Conservation (phyloP, 2,113 vertebrate genomes). For the Stercorarius parasiticus region DNA sequence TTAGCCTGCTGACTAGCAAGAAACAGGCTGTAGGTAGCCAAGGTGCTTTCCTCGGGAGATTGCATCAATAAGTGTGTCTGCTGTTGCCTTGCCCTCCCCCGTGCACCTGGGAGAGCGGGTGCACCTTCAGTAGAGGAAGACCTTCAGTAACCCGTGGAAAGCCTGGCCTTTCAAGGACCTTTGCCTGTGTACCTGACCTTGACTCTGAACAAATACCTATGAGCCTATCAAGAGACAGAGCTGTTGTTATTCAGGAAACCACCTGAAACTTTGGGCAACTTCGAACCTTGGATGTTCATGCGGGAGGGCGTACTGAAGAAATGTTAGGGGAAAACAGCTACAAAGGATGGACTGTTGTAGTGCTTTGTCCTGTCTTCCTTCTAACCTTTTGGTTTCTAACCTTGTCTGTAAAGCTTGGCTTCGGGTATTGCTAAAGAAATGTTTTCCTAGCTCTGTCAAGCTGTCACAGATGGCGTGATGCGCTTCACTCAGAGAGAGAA, state of each 20-base stretch:
- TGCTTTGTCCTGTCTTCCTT: neutral
- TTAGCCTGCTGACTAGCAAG: neutral
- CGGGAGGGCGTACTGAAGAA: neutral
- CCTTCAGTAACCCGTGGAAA: neutral
- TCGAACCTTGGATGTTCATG: neutral
- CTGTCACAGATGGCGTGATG: neutral
- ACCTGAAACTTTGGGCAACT: neutral
- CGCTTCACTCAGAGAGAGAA: neutral
- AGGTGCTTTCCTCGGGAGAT: neutral
- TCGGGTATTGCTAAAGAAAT: neutral
- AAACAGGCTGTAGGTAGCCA: neutral
- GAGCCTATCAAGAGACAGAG: neutral
- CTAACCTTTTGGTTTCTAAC: neutral
- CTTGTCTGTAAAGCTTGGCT: neutral
- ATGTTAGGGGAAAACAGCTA: neutral
- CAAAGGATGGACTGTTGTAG: fast-evolving
- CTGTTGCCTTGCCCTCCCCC: neutral
- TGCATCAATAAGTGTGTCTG: neutral
- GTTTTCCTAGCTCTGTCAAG: neutral
- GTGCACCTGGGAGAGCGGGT: neutral
- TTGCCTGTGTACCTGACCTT: neutral
- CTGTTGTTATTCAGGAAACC: neutral
- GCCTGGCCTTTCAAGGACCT: neutral
- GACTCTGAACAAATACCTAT: neutral
- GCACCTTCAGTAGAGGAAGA: too few species aligned